A percentile compares a stretch with the other conserved stretches of the same genome.
Conservation (phyloP, 2,113 vertebrate species). For the Tangachromis dhanisi region DNA sequence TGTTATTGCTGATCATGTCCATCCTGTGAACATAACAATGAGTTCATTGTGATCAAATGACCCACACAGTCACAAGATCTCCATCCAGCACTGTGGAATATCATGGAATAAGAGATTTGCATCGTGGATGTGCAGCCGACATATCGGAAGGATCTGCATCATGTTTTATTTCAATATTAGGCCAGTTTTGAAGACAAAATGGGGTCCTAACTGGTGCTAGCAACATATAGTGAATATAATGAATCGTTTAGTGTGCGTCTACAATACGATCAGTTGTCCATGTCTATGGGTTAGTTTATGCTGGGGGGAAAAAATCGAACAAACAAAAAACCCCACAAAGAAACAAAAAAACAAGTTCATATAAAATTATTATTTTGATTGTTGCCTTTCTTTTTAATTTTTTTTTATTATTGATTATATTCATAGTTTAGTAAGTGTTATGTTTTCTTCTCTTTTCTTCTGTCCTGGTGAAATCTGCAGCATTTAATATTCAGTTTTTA, state of each 20-base stretch:
- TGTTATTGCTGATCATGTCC: background rate
- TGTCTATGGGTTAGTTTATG: background rate
- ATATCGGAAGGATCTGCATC: background rate
- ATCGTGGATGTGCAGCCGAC: background rate
- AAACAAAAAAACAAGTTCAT: background rate
- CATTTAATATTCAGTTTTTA: background rate
- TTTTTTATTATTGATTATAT: background rate
- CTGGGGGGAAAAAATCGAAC: fast-evolving
- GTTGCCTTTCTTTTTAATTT: fast-evolving
- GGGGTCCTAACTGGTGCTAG: background rate
- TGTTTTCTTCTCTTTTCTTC: background rate
- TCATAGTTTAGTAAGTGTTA: fast-evolving
- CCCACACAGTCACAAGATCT: background rate
- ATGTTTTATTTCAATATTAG: fast-evolving
- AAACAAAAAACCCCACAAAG: background rate
- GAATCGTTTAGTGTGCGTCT: fast-evolving
- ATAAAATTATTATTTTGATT: background rate
- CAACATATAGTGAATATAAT: background rate
- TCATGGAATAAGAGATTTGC: background rate
- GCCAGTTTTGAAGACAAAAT: background rate
- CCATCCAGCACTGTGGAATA: background rate
- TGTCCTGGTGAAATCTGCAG: background rate
- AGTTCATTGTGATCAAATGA: background rate
- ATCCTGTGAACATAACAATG: background rate
- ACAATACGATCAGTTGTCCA: fast-evolving